Base-by-base conservation (phyloP, 2,888 invertebrate genomes). In the Tetranychus truncatus region DNA sequence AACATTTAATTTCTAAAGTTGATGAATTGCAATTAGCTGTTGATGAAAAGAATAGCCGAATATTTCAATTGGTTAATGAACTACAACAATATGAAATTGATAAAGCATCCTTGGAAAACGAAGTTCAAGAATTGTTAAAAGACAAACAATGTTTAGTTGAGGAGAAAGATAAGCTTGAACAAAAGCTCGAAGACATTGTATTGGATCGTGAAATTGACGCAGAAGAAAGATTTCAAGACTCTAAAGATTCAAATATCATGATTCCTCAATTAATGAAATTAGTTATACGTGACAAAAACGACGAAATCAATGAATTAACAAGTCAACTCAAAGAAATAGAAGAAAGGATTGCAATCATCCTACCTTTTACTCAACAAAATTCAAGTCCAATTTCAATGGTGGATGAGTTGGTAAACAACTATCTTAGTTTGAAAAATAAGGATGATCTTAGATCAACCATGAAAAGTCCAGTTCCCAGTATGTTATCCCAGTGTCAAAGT, bases 21-120 rank as follows among this genome's bases (percentile, higher is more conserved):
- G 78, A 78, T 73, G 77, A 78, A 55, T 77, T 81, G 1, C 78
- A 78, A 79, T 80, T 80, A 71, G 74, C 74, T 20, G 34, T 76
- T 65, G 71, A 75, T 20, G 74, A 72, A 6, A 74, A 45, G 7
- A 72, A 24, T 15, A 72, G 45, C 15, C 66, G 74, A 74, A 67
- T 44, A 5, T 24, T 15, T 45, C 74, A 74, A 55, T 15, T 74
- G 2, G 71, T 55, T 24, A 66, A 74, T 65, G 76, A 76, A 71
- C n/a, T 76, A n/a, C 20, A 69, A 6, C 21, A 20, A n/a, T n/a
- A 20, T 24, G 69, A 69, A 20, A 20, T 11, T 20, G 69, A 69
- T 69, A 69, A 69, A 69, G 11, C 11, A 18, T 9, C 69, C 20
- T 21, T 69, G 9, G 69, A 21, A 21, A 24, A 8, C 4, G 21